These are phyloP conservation scores for Eumaeus atala DNA, from an alignment of 1,140 invertebrate species.

Conservation along the genomic window DNA sequence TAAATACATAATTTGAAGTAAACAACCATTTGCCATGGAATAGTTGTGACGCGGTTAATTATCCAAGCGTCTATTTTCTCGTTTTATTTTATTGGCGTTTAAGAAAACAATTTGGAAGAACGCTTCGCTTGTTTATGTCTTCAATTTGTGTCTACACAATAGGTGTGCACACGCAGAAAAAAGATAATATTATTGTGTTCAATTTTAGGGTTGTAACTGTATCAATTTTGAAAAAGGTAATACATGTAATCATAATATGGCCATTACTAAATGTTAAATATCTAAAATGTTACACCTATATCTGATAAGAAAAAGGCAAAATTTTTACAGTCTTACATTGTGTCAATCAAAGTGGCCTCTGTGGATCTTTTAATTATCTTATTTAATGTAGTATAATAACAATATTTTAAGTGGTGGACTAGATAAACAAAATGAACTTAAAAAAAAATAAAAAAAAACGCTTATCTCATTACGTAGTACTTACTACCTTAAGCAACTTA, in stretches of 20 bases:
- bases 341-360: no score
- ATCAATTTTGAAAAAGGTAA: background rate
- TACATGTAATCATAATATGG: background rate
- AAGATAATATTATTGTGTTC: background rate
- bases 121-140: constrained; percentile 19
- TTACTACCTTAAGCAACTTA: no score
- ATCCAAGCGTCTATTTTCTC: constrained; percentile 36
- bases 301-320: no score
- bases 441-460: no score
- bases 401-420: no score
- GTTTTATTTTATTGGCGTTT: constrained; percentile 39
- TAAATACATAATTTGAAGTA: background rate
- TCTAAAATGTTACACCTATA: no score
- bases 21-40: constrained; percentile 2
- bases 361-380: no score
- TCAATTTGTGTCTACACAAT: constrained; percentile 9
- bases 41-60: constrained; percentile 29
- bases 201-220: constrained; percentile 1
- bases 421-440: no score
- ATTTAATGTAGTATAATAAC: no score
- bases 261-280: no score
- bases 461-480: no score
- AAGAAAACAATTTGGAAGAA: constrained; percentile 37
- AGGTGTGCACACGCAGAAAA: constrained; percentile 18
- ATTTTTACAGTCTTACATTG: no score